Percentiles rank a stretch among this genome's conserved stretches.
Evolutionary conservation across 2,797 vertebrate species (phyloP).

Genomic region (Sebastiscus tertius): DNA sequence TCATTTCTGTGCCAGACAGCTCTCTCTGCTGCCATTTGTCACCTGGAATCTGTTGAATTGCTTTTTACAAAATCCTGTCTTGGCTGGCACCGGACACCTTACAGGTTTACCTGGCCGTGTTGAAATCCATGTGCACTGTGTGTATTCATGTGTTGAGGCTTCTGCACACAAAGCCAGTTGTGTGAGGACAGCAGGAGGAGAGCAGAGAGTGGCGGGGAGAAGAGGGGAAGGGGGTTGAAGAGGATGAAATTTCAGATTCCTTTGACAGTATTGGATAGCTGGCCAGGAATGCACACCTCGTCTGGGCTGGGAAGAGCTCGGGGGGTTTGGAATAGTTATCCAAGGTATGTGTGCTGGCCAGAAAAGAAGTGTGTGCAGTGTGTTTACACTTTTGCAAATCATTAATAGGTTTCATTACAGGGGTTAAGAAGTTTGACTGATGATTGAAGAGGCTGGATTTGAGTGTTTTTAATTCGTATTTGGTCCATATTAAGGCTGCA

Average conservation of each 20-base stretch:
- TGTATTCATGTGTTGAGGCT: not conserved
- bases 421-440: not conserved
- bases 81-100: not conserved
- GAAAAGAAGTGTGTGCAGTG: slow-evolving; percentile 6
- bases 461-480: not conserved
- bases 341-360: slow-evolving; percentile 41
- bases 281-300: slow-evolving; percentile 73
- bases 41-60: not conserved
- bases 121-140: slow-evolving; percentile 3
- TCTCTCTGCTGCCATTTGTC: not conserved
- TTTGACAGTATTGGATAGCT: slow-evolving; percentile 67
- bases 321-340: slow-evolving; percentile 57
- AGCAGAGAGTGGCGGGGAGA: slow-evolving; percentile 13
- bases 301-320: slow-evolving; percentile 59
- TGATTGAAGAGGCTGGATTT: not conserved
- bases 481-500: not conserved
- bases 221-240: slow-evolving; percentile 18
- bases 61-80: not conserved
- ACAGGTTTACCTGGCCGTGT: slow-evolving; percentile 4
- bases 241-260: slow-evolving; percentile 81
- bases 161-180: not conserved
- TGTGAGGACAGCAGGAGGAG: slow-evolving; percentile 8
- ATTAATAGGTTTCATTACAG: slow-evolving; percentile 8
- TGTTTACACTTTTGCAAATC: slow-evolving; percentile 45
- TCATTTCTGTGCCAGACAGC: not conserved